These are phyloP conservation scores for Dasypogon diadema DNA, from an alignment of 2,888 invertebrate genomes.

Conservation along the genomic window DNA sequence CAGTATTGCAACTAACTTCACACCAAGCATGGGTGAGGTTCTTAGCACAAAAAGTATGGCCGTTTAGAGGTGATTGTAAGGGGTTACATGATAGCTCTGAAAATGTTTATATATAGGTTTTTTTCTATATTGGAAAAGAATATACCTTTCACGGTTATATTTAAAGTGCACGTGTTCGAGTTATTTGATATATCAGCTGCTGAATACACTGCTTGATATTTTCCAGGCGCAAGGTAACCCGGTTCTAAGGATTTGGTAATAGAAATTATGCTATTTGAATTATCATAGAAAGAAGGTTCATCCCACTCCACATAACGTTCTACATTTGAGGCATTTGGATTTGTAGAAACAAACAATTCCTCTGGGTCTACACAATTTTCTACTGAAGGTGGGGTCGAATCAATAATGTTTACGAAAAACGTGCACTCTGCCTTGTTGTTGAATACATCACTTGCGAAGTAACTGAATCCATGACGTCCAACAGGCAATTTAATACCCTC, in stretches of 20 bases:
- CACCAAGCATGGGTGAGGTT: constrained; percentile 70
- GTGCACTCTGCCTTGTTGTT: constrained; percentile 74
- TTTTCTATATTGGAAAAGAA: no score
- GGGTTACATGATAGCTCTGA: constrained; percentile 66
- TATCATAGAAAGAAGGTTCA: constrained; percentile 69
- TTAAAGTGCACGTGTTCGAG: constrained; percentile 72
- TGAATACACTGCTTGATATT: constrained; percentile 72
- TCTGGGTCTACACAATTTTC: constrained; percentile 74
- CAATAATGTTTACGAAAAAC: constrained; percentile 72
- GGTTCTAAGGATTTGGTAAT: constrained; percentile 67
- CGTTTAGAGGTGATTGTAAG: constrained; percentile 69
- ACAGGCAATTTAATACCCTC: constrained; percentile 71
- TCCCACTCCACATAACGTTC: constrained; percentile 68
- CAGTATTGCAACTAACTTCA: constrained; percentile 72
- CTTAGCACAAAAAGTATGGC: constrained; percentile 69
- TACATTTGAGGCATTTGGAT: constrained; percentile 66
- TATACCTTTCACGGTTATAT: constrained; percentile 74
- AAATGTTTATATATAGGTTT: background rate
- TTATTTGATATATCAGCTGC: constrained; percentile 74
- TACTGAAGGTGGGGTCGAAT: constrained; percentile 72
- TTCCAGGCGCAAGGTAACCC: constrained; percentile 71
- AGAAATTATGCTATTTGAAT: constrained; percentile 60
- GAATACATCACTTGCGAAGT: constrained; percentile 74
- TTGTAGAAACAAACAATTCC: constrained; percentile 72
- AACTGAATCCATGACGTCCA: constrained; percentile 73